Percentiles rank a stretch among this genome's conserved stretches.
Conservation (phyloP, 2,113 vertebrate genomes). For the Parus major region DNA sequence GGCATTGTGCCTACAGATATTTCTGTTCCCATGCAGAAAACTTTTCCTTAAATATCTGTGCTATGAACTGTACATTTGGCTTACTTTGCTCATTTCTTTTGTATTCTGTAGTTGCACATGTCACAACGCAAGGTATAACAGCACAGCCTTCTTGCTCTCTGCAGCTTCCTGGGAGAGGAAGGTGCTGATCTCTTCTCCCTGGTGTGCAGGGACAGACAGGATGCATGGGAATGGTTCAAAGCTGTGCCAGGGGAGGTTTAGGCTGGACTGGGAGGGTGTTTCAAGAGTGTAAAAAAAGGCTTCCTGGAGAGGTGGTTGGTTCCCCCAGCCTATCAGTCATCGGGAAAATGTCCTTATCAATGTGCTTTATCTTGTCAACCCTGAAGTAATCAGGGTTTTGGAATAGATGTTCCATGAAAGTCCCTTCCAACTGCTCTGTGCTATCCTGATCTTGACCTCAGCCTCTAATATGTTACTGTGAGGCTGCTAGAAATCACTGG, state of each 20-base stretch:
- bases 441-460: neutral
- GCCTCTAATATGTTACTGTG: neutral
- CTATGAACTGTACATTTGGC: neutral
- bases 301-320: neutral
- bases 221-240: neutral
- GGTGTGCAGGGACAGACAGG: neutral
- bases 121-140: neutral
- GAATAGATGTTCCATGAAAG: neutral
- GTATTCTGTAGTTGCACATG: neutral
- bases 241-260: neutral
- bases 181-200: neutral
- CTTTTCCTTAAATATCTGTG: neutral
- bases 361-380: neutral
- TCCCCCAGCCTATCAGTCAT: neutral
- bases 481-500: neutral
- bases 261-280: neutral
- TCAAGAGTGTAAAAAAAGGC: neutral
- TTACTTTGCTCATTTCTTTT: neutral
- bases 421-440: neutral
- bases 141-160: neutral
- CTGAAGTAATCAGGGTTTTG: neutral
- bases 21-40: neutral
- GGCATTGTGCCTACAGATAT: neutral
- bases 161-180: neutral
- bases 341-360: neutral